phyloP scores from a whole-genome alignment of 2,113 vertebrate species.

The Ariopsis seemanni region DNA sequence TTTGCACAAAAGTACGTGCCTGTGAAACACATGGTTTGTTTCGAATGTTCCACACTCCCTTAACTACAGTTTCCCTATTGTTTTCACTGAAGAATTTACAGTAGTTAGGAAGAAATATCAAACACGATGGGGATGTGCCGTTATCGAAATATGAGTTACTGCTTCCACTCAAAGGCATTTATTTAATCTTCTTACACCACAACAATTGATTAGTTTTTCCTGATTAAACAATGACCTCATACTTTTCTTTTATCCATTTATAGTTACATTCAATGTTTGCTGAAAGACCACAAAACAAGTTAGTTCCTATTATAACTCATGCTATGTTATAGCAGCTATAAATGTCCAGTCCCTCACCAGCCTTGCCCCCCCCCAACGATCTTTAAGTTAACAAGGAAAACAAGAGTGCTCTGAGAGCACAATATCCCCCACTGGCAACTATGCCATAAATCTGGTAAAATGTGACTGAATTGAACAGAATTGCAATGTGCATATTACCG shows the following conservation, averaged over 20 bases:
- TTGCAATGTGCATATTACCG: no score
- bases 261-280: neutral
- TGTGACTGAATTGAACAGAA: no score
- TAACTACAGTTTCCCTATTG: neutral
- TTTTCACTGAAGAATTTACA: neutral
- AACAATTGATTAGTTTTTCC: no score
- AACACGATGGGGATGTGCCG: neutral
- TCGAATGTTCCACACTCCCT: neutral
- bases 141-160: neutral
- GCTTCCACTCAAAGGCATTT: neutral
- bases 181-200: neutral
- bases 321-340: neutral
- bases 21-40: neutral
- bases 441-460: no score
- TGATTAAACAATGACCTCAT: neutral
- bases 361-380: neutral
- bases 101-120: neutral
- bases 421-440: no score
- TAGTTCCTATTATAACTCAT: neutral
- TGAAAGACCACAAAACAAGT: neutral
- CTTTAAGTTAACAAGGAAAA: no score
- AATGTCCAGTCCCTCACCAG: neutral
- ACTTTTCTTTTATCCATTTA: neutral
- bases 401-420: no score
- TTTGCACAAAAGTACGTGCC: neutral